These are phyloP conservation scores for Brachyrhaphis roseni DNA, from an alignment of 2,797 vertebrate species.

Conservation along the genomic window DNA sequence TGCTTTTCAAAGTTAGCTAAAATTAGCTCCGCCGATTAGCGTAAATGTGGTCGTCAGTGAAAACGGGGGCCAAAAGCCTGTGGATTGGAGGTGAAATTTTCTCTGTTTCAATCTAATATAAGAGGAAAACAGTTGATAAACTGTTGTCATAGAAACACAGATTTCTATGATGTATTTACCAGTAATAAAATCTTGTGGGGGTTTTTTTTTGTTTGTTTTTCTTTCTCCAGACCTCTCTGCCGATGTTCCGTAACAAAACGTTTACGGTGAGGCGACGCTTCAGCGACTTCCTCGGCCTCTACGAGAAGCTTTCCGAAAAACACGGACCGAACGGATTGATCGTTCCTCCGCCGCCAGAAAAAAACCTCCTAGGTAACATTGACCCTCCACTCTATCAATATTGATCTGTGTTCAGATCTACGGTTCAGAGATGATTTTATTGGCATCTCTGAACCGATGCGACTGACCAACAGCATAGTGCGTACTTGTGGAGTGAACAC, in stretches of 20 bases:
- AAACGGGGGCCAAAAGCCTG: neutral
- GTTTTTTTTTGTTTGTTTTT: constrained; percentile 8
- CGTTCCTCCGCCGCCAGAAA: constrained; percentile 95
- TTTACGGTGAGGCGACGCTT: constrained; percentile 94
- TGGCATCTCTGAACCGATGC: neutral
- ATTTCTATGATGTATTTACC: neutral
- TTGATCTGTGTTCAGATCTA: neutral
- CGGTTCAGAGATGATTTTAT: neutral
- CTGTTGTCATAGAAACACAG: neutral
- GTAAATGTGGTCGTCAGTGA: neutral
- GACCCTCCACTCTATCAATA: neutral
- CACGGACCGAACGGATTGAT: constrained; percentile 92
- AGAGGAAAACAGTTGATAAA: neutral
- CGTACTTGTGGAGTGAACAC: neutral
- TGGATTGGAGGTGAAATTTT: no score
- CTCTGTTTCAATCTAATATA: neutral
- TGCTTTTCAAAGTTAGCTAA: no score
- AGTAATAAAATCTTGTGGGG: neutral
- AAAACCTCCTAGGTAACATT: constrained; percentile 91
- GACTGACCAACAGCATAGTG: neutral
- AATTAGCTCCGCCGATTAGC: no score
- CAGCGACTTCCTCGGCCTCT: constrained; percentile 97
- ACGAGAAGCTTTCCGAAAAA: constrained; percentile 95
- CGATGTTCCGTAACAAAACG: constrained; percentile 92
- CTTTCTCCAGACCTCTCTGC: constrained; percentile 85